phyloP scores from a whole-genome alignment of 1,140 invertebrate genomes.

The Lepeophtheirus salmonis region DNA sequence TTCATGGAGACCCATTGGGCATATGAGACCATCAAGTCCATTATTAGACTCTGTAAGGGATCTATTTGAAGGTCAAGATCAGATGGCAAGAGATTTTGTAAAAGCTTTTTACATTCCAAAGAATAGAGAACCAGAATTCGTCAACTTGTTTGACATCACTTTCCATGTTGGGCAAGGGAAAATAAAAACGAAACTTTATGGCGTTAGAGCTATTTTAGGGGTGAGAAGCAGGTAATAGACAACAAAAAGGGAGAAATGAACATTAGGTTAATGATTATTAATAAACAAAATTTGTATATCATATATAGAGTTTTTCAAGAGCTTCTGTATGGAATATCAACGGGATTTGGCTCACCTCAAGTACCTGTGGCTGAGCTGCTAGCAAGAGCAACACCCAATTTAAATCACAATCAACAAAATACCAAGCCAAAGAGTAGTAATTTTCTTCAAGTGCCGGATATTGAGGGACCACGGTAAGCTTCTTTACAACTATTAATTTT shows the following conservation, averaged over 20 bases:
- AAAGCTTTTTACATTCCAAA: slow-evolving; percentile 45
- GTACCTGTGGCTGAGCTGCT: slow-evolving; percentile 60
- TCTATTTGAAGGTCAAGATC: slow-evolving; percentile 81
- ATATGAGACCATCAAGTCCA: slow-evolving; percentile 75
- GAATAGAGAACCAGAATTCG: slow-evolving; percentile 42
- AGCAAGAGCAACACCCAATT: slow-evolving; percentile 56
- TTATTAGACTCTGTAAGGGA: slow-evolving; percentile 73
- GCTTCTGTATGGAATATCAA: slow-evolving; percentile 83
- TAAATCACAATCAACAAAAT: slow-evolving; percentile 44
- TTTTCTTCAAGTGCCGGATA: slow-evolving; percentile 39
- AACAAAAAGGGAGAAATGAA: background rate
- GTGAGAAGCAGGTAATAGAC: slow-evolving; percentile 60
- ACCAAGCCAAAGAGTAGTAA: slow-evolving; percentile 66
- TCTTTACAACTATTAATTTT: too few species aligned
- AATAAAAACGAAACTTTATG: slow-evolving; percentile 68
- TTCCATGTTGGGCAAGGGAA: slow-evolving; percentile 77
- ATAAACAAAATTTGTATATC: slow-evolving; percentile 28
- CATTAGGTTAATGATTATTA: slow-evolving; percentile 18
- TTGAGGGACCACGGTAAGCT: slow-evolving; percentile 6
- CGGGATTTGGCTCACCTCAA: slow-evolving; percentile 75
- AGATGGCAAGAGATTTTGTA: slow-evolving; percentile 76
- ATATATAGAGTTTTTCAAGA: slow-evolving; percentile 80
- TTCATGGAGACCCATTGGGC: slow-evolving; percentile 81
- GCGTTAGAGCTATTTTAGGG: slow-evolving; percentile 70
- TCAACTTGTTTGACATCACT: slow-evolving; percentile 68